Evolutionary conservation across 2,888 invertebrate species (phyloP), one percentile per base, ranked within the genome.

Genomic region (Vandiemenella viatica): DNA sequence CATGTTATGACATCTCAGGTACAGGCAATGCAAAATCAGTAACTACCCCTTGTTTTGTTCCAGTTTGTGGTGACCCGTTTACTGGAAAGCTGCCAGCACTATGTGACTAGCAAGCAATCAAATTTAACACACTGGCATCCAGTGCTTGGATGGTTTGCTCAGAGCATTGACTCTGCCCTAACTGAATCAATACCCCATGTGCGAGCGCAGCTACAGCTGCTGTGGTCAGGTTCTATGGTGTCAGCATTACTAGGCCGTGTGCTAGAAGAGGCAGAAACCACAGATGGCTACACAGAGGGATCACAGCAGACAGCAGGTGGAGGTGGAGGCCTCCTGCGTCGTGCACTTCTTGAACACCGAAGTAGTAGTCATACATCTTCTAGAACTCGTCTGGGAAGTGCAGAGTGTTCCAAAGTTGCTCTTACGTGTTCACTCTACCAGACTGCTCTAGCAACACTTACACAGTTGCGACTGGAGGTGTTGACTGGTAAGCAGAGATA

Each of bases 101-200:
- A 91, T 60, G 91, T 93, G n/a, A 83, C 85, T 6, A 83, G 80
- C 58, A 93, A 93, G 65, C 80, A 83, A 59, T 88, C 91, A 1
- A 89, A 90, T 61, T 75, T 93, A 45, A 90, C 91, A 44, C 91
- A 95, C 66, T 98, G 96, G 96, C 96, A 98, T 67, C 96, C 96
- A 4, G 81, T 97, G 19, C 75, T 98, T 10, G 97, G 97, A 37
- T 97, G 96, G 93, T 93, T 95, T 64, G 78, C 83, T 0, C 83
- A 86, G 54, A 74, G 79, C 3, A 73, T 79, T 44, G 82, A 83
- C 60, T 66, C 69, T 0, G 78, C 78, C 50, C 69, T 85, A 1
- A 80, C 85, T 47, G 83, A 82, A 22, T 74, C 83, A 0, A 78
- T 86, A 68, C 74, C 75, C 1, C 74, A 75, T 57, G 76, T 88